These are phyloP conservation scores for Penaeus indicus DNA, from an alignment of 1,140 invertebrate genomes.

Conservation along the genomic window DNA sequence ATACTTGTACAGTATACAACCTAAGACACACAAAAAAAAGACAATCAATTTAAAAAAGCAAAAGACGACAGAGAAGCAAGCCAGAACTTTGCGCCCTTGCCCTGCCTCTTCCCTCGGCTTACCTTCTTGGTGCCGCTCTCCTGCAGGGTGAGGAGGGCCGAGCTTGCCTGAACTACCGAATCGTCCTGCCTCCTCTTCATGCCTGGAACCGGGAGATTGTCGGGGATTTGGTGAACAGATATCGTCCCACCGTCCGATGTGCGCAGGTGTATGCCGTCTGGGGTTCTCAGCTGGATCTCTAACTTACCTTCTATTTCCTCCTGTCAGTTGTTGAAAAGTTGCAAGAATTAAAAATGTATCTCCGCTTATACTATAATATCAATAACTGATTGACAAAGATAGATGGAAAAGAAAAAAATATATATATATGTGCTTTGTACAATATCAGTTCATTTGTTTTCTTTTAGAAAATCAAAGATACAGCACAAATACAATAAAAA, in stretches of 20 bases:
- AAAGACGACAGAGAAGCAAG: neutral
- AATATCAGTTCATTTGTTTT: too few species aligned
- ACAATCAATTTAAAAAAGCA: neutral
- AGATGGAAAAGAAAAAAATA: too few species aligned
- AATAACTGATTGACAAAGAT: too few species aligned
- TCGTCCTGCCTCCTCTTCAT: slow-evolving; percentile 52
- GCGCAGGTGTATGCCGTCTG: slow-evolving; percentile 64
- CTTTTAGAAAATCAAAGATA: too few species aligned
- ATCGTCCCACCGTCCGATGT: slow-evolving; percentile 65
- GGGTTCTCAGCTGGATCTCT: slow-evolving; percentile 62
- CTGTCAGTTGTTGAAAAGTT: slow-evolving; percentile 28
- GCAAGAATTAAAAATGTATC: neutral
- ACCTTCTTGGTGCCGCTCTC: slow-evolving; percentile 49
- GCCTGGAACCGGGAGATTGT: slow-evolving; percentile 49
- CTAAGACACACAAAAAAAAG: too few species aligned
- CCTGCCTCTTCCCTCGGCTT: neutral
- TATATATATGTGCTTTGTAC: too few species aligned
- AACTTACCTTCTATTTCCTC: slow-evolving; percentile 62
- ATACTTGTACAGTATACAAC: too few species aligned
- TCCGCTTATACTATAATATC: neutral
- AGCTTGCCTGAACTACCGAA: slow-evolving; percentile 56
- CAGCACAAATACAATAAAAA: too few species aligned
- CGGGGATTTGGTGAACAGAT: slow-evolving; percentile 62
- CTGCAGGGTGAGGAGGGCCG: slow-evolving; percentile 58
- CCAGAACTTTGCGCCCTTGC: too few species aligned